These are phyloP conservation scores for Drosophila ohnishii DNA, from an alignment of 1,140 invertebrate genomes.

Conservation along the genomic window DNA sequence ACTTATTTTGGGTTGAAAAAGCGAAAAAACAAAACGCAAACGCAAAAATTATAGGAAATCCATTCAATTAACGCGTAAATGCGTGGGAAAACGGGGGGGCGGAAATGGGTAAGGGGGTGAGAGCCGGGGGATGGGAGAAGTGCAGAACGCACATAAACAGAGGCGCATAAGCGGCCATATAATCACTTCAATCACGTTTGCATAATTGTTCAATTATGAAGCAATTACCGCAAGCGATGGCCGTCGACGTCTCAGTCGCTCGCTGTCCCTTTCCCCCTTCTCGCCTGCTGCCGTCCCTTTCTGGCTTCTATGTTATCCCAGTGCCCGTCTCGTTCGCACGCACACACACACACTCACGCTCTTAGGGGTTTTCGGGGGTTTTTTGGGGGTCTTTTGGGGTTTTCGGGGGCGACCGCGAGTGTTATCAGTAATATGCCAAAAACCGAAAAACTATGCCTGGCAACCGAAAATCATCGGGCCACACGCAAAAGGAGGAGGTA, in stretches of 20 bases:
- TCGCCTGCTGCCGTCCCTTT: conserved; percentile 2
- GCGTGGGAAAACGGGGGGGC: background rate
- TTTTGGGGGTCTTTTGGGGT: background rate
- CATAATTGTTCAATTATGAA: conserved; percentile 81
- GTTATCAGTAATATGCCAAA: conserved; percentile 71
- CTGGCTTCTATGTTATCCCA: background rate
- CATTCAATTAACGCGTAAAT: conserved; percentile 47
- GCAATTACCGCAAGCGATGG: conserved; percentile 74
- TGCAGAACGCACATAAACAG: conserved; percentile 54
- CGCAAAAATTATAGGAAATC: conserved; percentile 46
- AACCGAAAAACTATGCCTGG: conserved; percentile 67
- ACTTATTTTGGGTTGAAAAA: conserved; percentile 19
- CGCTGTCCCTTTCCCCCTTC: conserved; percentile 8
- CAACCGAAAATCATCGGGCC: conserved; percentile 59
- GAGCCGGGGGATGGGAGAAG: conserved; percentile 3
- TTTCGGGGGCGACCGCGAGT: conserved; percentile 25
- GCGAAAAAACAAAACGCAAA: conserved; percentile 21
- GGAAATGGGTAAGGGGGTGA: background rate
- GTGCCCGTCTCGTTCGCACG: conserved; percentile 31
- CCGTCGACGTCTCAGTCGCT: conserved; percentile 13
- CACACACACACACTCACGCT: background rate
- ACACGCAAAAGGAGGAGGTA: conserved; percentile 8
- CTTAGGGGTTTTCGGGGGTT: background rate
- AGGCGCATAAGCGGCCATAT: conserved; percentile 74
- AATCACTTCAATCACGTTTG: conserved; percentile 81